Evolutionary conservation across 1,140 invertebrate species (phyloP), one percentile per base, ranked within the genome.

Genomic region (Drosophila pseudoananassae): DNA sequence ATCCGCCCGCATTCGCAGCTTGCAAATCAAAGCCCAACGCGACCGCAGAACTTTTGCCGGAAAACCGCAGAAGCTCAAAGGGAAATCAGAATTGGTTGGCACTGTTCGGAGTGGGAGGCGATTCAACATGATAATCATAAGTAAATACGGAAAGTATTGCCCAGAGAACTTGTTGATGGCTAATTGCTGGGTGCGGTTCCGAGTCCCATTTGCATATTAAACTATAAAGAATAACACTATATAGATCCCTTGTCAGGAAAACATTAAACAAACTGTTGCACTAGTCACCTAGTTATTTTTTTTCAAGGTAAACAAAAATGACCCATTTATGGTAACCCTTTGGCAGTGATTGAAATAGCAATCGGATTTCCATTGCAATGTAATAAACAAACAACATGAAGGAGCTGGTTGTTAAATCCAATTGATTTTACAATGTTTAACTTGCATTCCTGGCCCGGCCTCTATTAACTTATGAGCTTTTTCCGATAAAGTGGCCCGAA

Each of bases 391-490:
- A 69, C 25, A 69, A 49, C 46, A 20, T 46, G 65, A 33, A 53
- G 8, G 15, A 7, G 40, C 15, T 45, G 15, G 68, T 69, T 47
- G 38, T 9, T 71, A n/a, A 72, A 58, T 14, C 17, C 45, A 54
- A 55, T 73, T 55, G 45, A 40, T 43, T 66, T 51, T 64, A 12
- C 59, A 29, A 29, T 10, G n/a, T n/a, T 25, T 54, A 25, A 46
- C 25, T 31, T 9, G 8, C 52, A 29, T 64, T 15, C 60, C 33
- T 49, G 25, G 23, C 33, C 45, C 14, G 69, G 4, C 12, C 50
- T 15, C 38, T 25, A 75, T 81, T 81, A 77, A 87, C 78, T 85
- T 85, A 75, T 85, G 60, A 80, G 57, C 77, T 70, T 77, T 81
- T 87, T 56, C 47, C 27, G 46, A 33, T 64, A 61, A 57, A 57